Percentiles rank a stretch among this genome's conserved stretches.
Evolutionary conservation across 2,113 vertebrate species (phyloP).

Genomic region (Xiphophorus hellerii): DNA sequence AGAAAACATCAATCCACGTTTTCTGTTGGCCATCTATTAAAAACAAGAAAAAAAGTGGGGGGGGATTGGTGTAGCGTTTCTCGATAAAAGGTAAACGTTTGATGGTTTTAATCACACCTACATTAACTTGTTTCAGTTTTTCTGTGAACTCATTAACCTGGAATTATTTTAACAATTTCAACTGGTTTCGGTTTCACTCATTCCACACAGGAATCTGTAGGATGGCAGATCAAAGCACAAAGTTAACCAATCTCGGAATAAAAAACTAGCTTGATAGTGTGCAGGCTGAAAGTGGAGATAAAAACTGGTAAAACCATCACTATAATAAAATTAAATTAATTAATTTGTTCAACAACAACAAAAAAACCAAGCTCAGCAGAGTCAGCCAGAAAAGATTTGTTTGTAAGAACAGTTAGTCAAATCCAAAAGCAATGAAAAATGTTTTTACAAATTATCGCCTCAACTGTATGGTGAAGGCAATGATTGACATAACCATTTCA

Average conservation of each 20-base stretch:
- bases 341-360: too few species aligned
- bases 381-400: too few species aligned
- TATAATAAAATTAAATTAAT: not conserved
- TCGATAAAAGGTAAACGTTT: too few species aligned
- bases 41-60: too few species aligned
- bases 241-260: not conserved
- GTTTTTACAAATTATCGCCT: not conserved
- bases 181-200: not conserved
- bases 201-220: not conserved
- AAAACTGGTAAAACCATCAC: not conserved
- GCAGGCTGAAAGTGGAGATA: not conserved
- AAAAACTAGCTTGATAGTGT: not conserved
- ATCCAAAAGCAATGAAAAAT: too few species aligned
- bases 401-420: not conserved
- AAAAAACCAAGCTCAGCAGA: too few species aligned
- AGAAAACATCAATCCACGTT: too few species aligned
- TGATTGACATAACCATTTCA: not conserved
- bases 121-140: too few species aligned
- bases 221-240: not conserved
- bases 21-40: too few species aligned
- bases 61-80: too few species aligned
- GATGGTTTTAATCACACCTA: too few species aligned
- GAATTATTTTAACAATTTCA: not conserved
- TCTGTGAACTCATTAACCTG: not conserved
- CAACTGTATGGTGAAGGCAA: not conserved